Percentiles rank a stretch among this genome's conserved stretches.
These are phyloP conservation scores for Aphidoletes aphidimyza DNA, from an alignment of 2,888 invertebrate genomes.

Conservation along the genomic window DNA sequence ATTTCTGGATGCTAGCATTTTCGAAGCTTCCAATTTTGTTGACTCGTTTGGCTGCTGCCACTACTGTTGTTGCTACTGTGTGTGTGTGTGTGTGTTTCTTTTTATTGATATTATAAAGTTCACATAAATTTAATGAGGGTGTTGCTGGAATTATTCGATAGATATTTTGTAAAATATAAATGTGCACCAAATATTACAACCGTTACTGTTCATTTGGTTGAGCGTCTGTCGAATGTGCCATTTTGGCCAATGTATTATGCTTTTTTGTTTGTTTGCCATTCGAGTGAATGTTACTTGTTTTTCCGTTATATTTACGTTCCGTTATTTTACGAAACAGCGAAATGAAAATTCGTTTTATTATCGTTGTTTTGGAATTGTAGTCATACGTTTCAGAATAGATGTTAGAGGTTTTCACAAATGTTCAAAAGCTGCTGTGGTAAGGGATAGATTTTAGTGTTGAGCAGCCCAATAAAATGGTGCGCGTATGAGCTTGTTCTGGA, in stretches of 20 bases:
- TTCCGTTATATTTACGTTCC: not conserved
- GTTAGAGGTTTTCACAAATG: constrained; percentile 7
- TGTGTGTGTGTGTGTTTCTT: not conserved
- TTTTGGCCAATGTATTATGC: not conserved
- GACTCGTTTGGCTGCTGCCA: not conserved
- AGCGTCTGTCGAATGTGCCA: not conserved
- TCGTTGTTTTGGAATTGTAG: not conserved
- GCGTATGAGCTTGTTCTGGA: too few relatives aligned
- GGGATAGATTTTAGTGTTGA: constrained; percentile 30
- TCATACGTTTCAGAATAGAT: not conserved
- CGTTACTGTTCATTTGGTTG: not conserved
- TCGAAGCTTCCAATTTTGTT: constrained; percentile 12
- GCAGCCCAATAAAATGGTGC: not conserved
- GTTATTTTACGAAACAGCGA: not conserved
- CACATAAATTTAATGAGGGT: constrained; percentile 49
- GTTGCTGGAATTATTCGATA: constrained; percentile 48
- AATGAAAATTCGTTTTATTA: constrained; percentile 48
- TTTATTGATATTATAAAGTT: constrained; percentile 46
- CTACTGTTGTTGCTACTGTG: not conserved
- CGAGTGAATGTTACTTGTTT: not conserved
- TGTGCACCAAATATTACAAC: constrained; percentile 13
- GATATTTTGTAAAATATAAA: constrained; percentile 49
- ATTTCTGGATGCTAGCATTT: not conserved
- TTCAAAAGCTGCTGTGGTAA: not conserved
- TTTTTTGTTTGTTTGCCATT: constrained; percentile 28